Base-by-base conservation (phyloP, 2,888 invertebrate species). In the Drosophila infuscata region DNA sequence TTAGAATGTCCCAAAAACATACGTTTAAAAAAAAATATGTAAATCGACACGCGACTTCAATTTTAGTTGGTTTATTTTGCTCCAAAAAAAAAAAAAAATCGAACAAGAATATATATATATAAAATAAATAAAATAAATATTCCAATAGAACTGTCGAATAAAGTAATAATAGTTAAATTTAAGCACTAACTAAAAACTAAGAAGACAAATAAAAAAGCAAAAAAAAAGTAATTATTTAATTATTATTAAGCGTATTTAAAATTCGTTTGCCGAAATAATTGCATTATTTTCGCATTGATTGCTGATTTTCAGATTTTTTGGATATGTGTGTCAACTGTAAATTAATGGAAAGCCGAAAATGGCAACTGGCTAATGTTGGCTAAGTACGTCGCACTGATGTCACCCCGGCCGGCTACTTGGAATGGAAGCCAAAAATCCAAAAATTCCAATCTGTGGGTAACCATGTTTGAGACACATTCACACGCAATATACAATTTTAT, bases 261-360 rank as follows among this genome's bases (percentile, higher is more conserved):
- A 41, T 60, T 64, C 64, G 56, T 36, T 29, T 52, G 35, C 9
- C 8, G 8, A 4, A 4, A 11, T 20, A 46, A 67, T 60, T 72
- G 72, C 48, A 35, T 63, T 64, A 25, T 20, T 30, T 68, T 72
- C 48, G 36, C 56, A 52, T 60, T 61, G 57, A n/a, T 54, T 69
- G 38, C 17, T 49, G 17, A 15, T 35, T 17, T 49, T 48, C 20
- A 3, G 53, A 59, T 58, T 57, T 58, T 57, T 56, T 67, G 67
- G 67, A 35, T 54, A 66, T 76, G 71, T 85, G 72, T 82, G 83
- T 69, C 83, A 85, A 71, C 69, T 83, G 86, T 76, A 74, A 83
- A 74, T 82, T 63, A 83, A 82, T 82, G 72, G 63, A 62, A 74
- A 70, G 12, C 58, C 74, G 17, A 71, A 78, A 75, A 71, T 68